Evolutionary conservation across 2,113 vertebrate species (phyloP).

Genomic region (Archilochus colubris): DNA sequence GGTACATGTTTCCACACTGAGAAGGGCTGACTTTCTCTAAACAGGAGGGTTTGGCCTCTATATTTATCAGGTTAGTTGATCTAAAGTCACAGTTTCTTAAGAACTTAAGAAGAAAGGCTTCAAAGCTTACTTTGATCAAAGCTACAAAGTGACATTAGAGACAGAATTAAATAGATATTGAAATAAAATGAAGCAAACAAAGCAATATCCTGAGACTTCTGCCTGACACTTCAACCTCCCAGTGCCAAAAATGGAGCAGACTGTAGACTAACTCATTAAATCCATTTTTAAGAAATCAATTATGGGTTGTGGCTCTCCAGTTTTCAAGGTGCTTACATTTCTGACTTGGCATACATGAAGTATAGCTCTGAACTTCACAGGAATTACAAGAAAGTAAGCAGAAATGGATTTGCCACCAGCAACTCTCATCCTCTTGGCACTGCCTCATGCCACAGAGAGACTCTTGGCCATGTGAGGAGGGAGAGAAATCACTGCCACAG

Average conservation of each 20-base stretch:
- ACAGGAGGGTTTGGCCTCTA: neutral
- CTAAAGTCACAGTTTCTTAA: neutral
- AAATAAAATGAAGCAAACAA: neutral
- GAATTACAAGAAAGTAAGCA: neutral
- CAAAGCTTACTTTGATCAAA: conserved; percentile 39
- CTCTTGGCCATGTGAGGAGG: neutral
- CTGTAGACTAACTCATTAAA: neutral
- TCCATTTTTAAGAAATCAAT: neutral
- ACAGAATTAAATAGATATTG: neutral
- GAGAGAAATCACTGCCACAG: neutral
- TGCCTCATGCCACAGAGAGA: rapidly evolving
- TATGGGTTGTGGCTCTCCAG: neutral
- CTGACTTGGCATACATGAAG: neutral
- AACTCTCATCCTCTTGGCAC: neutral
- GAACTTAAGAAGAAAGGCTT: neutral
- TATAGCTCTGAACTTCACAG: neutral
- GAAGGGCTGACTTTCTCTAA: neutral
- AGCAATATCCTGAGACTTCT: neutral
- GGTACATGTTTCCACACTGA: neutral
- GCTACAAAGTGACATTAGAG: neutral
- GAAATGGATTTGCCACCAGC: neutral
- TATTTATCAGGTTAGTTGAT: neutral
- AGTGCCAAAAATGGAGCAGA: neutral
- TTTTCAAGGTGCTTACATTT: neutral
- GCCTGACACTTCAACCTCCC: neutral